Conservation (phyloP, 2,113 vertebrate species). For the Daboia siamensis region DNA sequence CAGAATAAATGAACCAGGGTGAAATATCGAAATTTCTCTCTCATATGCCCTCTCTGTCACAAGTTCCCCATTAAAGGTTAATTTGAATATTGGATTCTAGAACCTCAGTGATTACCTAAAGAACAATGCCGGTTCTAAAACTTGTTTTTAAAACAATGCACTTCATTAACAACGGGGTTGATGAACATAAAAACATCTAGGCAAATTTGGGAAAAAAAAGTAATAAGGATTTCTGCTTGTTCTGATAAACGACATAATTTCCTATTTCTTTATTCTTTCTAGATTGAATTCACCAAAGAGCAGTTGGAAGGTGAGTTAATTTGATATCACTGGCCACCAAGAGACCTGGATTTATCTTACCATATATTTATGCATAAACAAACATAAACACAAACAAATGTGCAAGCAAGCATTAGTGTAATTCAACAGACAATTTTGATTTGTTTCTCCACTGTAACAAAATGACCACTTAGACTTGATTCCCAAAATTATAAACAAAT, state of each 20-base stretch:
- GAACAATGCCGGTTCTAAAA: background rate
- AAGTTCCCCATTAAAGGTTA: background rate
- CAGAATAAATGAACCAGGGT: background rate
- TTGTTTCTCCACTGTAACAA: background rate
- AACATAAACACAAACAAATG: background rate
- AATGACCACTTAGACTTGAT: background rate
- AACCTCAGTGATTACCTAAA: background rate
- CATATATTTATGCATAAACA: background rate
- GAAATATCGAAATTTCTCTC: background rate
- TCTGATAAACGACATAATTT: background rate
- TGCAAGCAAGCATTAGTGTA: background rate
- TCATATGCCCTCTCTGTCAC: background rate
- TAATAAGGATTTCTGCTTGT: background rate
- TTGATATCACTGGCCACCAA: background rate
- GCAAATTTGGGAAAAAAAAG: too few species aligned
- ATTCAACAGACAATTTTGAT: background rate
- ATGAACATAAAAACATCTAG: background rate
- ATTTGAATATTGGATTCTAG: background rate
- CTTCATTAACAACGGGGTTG: background rate
- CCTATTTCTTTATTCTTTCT: constrained; percentile 49
- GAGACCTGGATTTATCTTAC: background rate
- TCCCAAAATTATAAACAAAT: background rate
- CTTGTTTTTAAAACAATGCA: background rate
- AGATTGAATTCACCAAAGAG: constrained; percentile 70
- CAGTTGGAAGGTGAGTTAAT: constrained; percentile 64